phyloP scores from a whole-genome alignment of 2,797 vertebrate genomes.

The Gadopsis bispinosus region DNA sequence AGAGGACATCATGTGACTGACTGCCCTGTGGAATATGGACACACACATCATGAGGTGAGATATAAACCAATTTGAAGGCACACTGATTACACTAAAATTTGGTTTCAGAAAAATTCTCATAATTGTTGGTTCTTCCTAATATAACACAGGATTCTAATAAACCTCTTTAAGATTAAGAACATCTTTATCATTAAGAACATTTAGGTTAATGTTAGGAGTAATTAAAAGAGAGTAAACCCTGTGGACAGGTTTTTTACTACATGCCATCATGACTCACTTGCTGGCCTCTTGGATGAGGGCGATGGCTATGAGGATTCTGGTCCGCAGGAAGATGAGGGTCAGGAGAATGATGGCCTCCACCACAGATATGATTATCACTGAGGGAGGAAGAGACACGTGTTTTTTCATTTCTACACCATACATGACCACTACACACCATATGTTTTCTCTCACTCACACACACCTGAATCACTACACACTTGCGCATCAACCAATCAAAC shows the following conservation, averaged over 20 bases:
- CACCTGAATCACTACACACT: background rate
- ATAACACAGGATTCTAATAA: background rate
- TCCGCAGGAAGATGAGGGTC: slow-evolving; percentile 89
- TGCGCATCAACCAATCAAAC: background rate
- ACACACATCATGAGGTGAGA: slow-evolving; percentile 15
- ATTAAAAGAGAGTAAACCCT: background rate
- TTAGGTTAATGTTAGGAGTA: background rate
- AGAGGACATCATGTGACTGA: slow-evolving; percentile 90
- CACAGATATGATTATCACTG: slow-evolving; percentile 90
- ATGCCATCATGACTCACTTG: slow-evolving; percentile 79
- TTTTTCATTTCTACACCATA: too few relatives aligned
- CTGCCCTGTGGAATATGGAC: slow-evolving; percentile 81
- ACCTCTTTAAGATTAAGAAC: background rate
- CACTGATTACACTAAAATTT: background rate
- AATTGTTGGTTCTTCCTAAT: background rate
- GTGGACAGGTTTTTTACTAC: background rate
- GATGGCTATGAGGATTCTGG: slow-evolving; percentile 90
- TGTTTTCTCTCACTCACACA: background rate
- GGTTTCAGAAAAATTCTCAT: background rate
- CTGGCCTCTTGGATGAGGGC: slow-evolving; percentile 92
- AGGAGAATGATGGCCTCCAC: slow-evolving; percentile 87
- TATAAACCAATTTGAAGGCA: background rate
- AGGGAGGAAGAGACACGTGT: background rate
- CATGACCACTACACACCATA: background rate
- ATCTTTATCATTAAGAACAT: background rate